These are phyloP conservation scores for Lycopodina hypogea DNA, from an alignment of 37 sponge, comb jelly and placozoan species.

Conservation along the genomic window DNA sequence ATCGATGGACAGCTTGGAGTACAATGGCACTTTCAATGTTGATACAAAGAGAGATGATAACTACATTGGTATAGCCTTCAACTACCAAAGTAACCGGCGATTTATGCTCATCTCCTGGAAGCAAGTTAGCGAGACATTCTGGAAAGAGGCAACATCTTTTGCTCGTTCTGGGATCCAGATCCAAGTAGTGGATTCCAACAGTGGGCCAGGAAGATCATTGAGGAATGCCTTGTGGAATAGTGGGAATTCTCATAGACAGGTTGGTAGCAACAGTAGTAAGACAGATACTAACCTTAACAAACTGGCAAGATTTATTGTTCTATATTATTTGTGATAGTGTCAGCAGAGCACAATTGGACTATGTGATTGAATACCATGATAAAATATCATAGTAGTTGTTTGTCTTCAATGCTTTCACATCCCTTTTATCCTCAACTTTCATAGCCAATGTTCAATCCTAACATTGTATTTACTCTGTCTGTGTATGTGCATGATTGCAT, in stretches of 20 bases:
- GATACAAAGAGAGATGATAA: slow-evolving; percentile 48
- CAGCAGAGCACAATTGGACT: no score
- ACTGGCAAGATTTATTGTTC: background rate
- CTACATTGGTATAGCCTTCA: slow-evolving; percentile 82
- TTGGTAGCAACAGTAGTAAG: background rate
- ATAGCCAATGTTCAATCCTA: background rate
- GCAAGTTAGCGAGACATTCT: slow-evolving; percentile 39
- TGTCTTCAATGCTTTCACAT: no score
- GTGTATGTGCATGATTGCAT: slow-evolving; percentile 1
- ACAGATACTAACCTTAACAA: background rate
- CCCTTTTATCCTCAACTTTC: background rate
- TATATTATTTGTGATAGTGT: no score
- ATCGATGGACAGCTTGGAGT: slow-evolving; percentile 56
- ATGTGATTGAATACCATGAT: no score
- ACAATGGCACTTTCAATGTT: slow-evolving; percentile 75
- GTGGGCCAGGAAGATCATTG: slow-evolving; percentile 44
- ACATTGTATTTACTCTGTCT: background rate
- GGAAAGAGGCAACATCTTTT: slow-evolving; percentile 1
- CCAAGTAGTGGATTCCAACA: slow-evolving; percentile 42
- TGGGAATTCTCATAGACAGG: slow-evolving; percentile 33
- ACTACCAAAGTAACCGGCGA: slow-evolving; percentile 74
- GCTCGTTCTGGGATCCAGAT: slow-evolving; percentile 62
- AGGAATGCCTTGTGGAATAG: slow-evolving; percentile 59
- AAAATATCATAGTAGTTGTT: no score
- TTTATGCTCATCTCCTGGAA: slow-evolving; percentile 89